Evolutionary conservation across 35 echinoderm and acorn worm genomes (phyloP).

Genomic region (Patiria miniata): DNA sequence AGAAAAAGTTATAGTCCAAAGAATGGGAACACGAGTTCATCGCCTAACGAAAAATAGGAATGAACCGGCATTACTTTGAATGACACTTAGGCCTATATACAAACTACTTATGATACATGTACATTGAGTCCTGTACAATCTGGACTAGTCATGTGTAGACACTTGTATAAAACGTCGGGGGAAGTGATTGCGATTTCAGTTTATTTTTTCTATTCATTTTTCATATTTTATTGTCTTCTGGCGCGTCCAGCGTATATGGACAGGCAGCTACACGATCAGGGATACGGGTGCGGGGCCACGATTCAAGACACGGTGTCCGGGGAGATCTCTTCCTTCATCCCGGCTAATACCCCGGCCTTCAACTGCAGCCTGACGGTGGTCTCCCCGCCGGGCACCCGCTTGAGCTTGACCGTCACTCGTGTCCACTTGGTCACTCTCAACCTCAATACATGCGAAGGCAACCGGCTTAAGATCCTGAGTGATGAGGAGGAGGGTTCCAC

Average conservation of each 20-base stretch:
- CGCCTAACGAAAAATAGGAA: no score
- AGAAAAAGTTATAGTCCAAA: no score
- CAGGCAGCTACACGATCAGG: neutral
- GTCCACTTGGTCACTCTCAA: neutral
- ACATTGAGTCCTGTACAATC: no score
- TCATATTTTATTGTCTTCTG: neutral
- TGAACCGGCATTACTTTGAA: no score
- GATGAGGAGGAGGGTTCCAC: neutral
- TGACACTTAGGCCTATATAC: no score
- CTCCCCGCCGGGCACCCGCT: slow-evolving; percentile 2
- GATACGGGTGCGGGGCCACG: neutral
- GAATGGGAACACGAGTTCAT: no score
- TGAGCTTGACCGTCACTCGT: neutral
- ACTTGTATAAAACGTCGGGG: no score
- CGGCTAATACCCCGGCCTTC: neutral
- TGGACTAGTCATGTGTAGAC: no score
- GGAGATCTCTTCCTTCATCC: neutral
- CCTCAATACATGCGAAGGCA: neutral
- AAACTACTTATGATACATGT: no score
- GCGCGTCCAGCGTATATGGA: neutral
- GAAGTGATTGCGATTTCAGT: no score
- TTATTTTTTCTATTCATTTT: neutral
- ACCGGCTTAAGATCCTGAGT: neutral
- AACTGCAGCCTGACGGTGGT: slow-evolving; percentile 6
- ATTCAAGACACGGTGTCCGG: neutral